Percentiles rank a stretch among this genome's conserved stretches.
phyloP scores from a whole-genome alignment of 2,797 vertebrate genomes.

The Balearica regulorum region DNA sequence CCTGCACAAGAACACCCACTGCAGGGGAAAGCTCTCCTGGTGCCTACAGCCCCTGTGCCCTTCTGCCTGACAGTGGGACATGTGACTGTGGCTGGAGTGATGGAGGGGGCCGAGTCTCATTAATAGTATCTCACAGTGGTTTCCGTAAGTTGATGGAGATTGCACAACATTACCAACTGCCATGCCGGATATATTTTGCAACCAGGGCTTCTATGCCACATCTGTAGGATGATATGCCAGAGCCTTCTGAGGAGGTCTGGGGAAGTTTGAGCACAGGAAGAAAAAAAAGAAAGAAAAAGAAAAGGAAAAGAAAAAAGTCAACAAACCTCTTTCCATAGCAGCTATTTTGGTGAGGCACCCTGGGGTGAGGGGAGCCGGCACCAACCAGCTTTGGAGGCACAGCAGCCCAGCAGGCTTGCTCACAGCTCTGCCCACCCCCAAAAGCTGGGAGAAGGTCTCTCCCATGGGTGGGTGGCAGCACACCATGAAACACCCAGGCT shows the following conservation, averaged over 20 bases:
- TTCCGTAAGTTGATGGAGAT: constrained; percentile 82
- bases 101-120: constrained; percentile 51
- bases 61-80: constrained; percentile 21
- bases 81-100: constrained; percentile 53
- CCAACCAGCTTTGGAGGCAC: background rate
- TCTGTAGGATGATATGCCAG: constrained; percentile 67
- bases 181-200: constrained; percentile 82
- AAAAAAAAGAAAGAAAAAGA: constrained; percentile 24
- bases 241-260: constrained; percentile 62
- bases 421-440: background rate
- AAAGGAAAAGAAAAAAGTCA: constrained; percentile 33
- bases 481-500: rapidly evolving
- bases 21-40: background rate
- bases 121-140: constrained; percentile 68
- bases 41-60: background rate
- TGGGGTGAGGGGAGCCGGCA: background rate
- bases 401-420: background rate
- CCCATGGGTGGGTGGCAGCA: background rate
- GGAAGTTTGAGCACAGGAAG: constrained; percentile 74
- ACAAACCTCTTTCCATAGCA: constrained; percentile 41
- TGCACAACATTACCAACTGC: constrained; percentile 83
- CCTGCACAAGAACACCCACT: background rate
- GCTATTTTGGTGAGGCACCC: constrained; percentile 17
- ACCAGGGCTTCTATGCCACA: constrained; percentile 70
- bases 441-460: background rate